Base-by-base conservation (phyloP, 2,888 invertebrate genomes). In the Agrenia bidenticulata region DNA sequence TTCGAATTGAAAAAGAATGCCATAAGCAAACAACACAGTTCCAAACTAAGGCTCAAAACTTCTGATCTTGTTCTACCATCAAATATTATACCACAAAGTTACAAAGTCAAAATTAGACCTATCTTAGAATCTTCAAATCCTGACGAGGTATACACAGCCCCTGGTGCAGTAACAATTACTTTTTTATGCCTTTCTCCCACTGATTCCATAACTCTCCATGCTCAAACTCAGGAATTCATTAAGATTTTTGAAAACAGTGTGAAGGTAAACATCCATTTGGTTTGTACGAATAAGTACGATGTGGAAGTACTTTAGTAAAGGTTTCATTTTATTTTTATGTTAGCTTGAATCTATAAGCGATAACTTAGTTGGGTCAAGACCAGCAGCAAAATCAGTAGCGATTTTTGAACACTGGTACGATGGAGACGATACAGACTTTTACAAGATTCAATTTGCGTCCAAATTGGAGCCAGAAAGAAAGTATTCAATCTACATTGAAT, bases 141-240 rank as follows among this genome's bases (percentile, higher is more conserved):
- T 7, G 9, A 42, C 13, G 58, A 58, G 19, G 1, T 42, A 15
- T 41, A 45, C 15, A 58, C 58, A 4, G 58, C 58, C 2, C 42
- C 23, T 7, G 58, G 58, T 5, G 5, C 58, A 7, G 45, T 58
- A 7, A n/a, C 5, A 2, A 58, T 58, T 26, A 5, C n/a, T 2
- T 37, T 58, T 17, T 2, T 4, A 7, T 58, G 58, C 26, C n/a
- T 23, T 2, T 13, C 15, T 13, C 23, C 24, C 2, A 58, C 58
- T 4, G 58, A 58, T 17, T 45, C 58, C 11, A 58, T 58, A 11
- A 58, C 58, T 2, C 23, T 58, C 2, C 58, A 58, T 21, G 58
- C 58, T 2, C 13, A 49, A 4, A 58, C 58, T 7, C 19, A 58
- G 45, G 2, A 45, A 9, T 58, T 26, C 26, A 23, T 58, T n/a